phyloP scores from a whole-genome alignment of 2,113 vertebrate genomes.

The Petrocephalus zakoni region DNA sequence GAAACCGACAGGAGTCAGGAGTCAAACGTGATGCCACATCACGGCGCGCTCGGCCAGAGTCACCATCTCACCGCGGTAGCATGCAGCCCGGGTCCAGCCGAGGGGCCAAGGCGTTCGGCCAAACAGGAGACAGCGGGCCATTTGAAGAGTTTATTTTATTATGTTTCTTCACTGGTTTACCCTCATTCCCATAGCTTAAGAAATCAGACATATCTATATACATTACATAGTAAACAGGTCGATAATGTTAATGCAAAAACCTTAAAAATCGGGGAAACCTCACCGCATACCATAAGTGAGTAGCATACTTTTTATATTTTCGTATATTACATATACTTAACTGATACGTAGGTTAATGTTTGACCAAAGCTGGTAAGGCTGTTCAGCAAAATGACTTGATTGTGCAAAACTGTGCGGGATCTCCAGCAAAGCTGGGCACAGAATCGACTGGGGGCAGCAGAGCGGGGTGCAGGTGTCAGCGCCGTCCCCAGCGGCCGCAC shows the following conservation, averaged over 20 bases:
- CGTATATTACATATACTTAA: constrained; percentile 14
- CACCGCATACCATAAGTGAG: constrained; percentile 24
- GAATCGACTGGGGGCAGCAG: background rate
- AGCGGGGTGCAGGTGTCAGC: too few species aligned
- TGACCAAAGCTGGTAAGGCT: background rate
- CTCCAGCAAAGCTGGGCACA: background rate
- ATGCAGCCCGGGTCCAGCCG: too few species aligned
- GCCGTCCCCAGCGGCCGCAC: too few species aligned
- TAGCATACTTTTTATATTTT: constrained; percentile 3
- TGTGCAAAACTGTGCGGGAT: constrained; percentile 51
- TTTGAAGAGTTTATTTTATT: constrained; percentile 56
- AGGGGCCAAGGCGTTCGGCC: background rate
- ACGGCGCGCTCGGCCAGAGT: background rate
- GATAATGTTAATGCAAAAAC: constrained; percentile 34
- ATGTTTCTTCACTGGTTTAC: constrained; percentile 38
- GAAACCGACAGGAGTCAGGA: too few species aligned
- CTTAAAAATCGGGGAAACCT: constrained; percentile 18
- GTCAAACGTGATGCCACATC: background rate
- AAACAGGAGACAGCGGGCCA: background rate
- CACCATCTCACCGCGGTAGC: too few species aligned
- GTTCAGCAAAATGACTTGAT: constrained; percentile 37
- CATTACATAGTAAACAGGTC: constrained; percentile 41
- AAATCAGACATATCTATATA: constrained; percentile 44
- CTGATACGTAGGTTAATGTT: constrained; percentile 18
- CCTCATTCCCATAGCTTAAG: constrained; percentile 40